phyloP scores from a whole-genome alignment of 2,113 vertebrate species.

The Dasyurus viverrinus region DNA sequence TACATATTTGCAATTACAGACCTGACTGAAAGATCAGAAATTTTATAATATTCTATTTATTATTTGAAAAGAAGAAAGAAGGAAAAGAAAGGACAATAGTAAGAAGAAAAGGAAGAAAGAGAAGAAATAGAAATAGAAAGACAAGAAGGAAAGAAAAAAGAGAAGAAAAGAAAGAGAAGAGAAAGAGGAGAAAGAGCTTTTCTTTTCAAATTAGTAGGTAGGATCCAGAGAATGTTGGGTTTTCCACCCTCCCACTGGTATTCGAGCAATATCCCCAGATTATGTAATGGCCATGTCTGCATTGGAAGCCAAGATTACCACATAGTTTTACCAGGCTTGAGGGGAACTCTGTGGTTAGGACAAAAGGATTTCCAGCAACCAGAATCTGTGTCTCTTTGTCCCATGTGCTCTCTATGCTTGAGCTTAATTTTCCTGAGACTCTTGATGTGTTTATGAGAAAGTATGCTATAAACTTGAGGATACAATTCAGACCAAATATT shows the following conservation, averaged over 20 bases:
- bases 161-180: too few species aligned
- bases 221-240: not conserved
- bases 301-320: not conserved
- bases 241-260: not conserved
- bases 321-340: not conserved
- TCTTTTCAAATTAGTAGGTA: not conserved
- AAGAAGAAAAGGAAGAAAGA: too few species aligned
- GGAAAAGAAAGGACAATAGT: too few species aligned
- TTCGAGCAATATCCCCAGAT: not conserved
- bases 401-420: not conserved
- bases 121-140: too few species aligned
- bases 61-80: too few species aligned
- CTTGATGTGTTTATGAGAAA: not conserved
- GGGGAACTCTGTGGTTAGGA: not conserved
- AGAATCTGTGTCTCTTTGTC: not conserved
- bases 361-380: not conserved
- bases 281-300: not conserved
- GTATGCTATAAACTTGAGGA: not conserved
- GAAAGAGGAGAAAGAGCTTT: not conserved
- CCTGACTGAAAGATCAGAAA: too few species aligned
- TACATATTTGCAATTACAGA: too few species aligned
- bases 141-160: too few species aligned
- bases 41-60: too few species aligned
- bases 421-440: not conserved
- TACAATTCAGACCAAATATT: not conserved